Conservation (phyloP, 2,888 invertebrate species). For the Tenthredo distinguenda region DNA sequence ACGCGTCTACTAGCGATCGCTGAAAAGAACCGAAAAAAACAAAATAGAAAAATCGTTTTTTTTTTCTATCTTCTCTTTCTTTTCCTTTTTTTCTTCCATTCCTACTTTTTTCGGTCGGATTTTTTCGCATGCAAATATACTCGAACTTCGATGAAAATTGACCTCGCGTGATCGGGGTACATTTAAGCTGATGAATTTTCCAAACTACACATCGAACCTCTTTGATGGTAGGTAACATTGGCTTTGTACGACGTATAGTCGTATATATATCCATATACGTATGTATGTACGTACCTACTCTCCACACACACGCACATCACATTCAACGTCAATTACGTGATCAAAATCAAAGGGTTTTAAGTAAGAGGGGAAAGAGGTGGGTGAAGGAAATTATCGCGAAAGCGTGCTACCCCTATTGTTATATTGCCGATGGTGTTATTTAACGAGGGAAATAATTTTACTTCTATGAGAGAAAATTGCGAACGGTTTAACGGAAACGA, state of each 20-base stretch:
- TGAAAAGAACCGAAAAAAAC: too few species aligned
- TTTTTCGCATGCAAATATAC: too few species aligned
- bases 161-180: slow-evolving; percentile 29
- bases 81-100: neutral
- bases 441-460: neutral
- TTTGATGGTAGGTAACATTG: neutral
- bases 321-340: slow-evolving; percentile 30
- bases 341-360: slow-evolving; percentile 19
- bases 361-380: neutral
- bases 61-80: neutral
- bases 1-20: too few species aligned
- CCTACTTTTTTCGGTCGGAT: neutral
- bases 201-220: neutral
- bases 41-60: neutral
- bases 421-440: neutral
- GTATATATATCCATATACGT: too few species aligned
- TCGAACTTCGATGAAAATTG: neutral
- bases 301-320: neutral
- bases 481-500: neutral
- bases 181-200: slow-evolving; percentile 37
- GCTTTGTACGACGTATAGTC: neutral
- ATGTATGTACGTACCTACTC: neutral
- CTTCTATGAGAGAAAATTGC: too few species aligned
- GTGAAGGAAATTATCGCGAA: neutral
- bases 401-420: neutral